Evolutionary conservation across 2,888 invertebrate species (phyloP), one percentile per base, ranked within the genome.

Genomic region (Aleiodes leptofemur): DNA sequence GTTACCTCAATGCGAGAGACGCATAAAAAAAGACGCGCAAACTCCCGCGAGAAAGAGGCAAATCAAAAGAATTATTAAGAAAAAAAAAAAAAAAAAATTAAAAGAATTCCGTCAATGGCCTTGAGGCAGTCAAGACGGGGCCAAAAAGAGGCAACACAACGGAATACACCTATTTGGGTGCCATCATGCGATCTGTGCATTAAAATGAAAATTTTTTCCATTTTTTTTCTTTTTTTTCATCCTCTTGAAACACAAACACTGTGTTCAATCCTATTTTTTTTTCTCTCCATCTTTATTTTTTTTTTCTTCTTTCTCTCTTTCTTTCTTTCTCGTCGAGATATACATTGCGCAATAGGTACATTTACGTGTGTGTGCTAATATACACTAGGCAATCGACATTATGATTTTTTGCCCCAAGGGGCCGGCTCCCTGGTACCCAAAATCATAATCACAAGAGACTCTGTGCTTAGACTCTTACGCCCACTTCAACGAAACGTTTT

Each of bases 171-270:
- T 64, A 82, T 81, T 83, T 79, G 78, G 82, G 79, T 43, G 43
- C 43, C 80, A 82, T 82, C 82, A 81, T 82, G 82, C 83, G 80
- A 82, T 83, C 79, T 74, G 77, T 82, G 82, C 80, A 82, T 82
- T 83, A 83, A 79, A 55, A 31, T 43, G 48, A 43, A 48, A 66
- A 64, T 11, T 38, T 61, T 61, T 23, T 23, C 23, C 23, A 23
- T 2, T 23, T 23, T 7, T 43, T 34, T 34, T 34, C 23, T 23
- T 23, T 7, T 43, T 34, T 34, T 34, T 34, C 6, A 6, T 34
- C 61, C 8, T 64, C 61, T 48, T 14, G 23, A 38, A 59, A 59
- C 34, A 14, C 43, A 43, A 43, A 43, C 43, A 43, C 43, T 43
- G 43, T 43, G 53, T 59, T 34, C 11, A 4, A 48, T 57, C 48